Base-by-base conservation (phyloP, 2,113 vertebrate species). In the Neodontobutis hainanensis region DNA sequence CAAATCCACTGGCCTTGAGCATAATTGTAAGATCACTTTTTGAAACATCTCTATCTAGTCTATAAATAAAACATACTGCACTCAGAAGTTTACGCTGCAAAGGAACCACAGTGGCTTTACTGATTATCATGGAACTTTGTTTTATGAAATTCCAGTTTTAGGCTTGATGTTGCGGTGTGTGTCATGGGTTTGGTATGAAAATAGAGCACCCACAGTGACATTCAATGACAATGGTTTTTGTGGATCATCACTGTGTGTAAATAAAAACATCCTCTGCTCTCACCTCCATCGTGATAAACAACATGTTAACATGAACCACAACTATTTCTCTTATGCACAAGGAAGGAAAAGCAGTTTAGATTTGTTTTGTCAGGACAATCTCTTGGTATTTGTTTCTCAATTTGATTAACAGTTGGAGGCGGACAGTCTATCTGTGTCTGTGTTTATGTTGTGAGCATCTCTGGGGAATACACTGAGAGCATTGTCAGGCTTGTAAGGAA, bases 401-500 rank as follows among this genome's bases (percentile, higher is more conserved):
- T 4, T n/a, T 77, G 76, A 75, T 75, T 65, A 73, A 68, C 64
- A 43, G 75, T 57, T 58, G 62, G 66, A 46, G 60, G 62, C 43
- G 67, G 63, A 53, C 12, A 0, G 68, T 67, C 68, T 79, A 70
- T 85, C 68, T 79, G 40, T 66, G 50, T 70, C 38, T 61, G 35
- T 68, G 55, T 74, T 35, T 77, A 75, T 72, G 61, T 60, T 81
- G 66, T 61, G 46, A 27, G 53, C 27, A 11, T 61, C 75, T 77
- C 70, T 4, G 15, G 71, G 64, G 81, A 74, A 73, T 53, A 81
- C 61, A 84, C 71, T 77, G 61, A 69, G 55, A 82, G 55, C 74
- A 75, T 80, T 62, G 78, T 82, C 62, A 55, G 65, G 63, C 70
- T 82, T 52, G 64, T 66, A 61, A 65, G 70, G 73, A 88, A 87